phyloP scores from a whole-genome alignment of 1,140 invertebrate species.

The Microplitis demolitor region DNA sequence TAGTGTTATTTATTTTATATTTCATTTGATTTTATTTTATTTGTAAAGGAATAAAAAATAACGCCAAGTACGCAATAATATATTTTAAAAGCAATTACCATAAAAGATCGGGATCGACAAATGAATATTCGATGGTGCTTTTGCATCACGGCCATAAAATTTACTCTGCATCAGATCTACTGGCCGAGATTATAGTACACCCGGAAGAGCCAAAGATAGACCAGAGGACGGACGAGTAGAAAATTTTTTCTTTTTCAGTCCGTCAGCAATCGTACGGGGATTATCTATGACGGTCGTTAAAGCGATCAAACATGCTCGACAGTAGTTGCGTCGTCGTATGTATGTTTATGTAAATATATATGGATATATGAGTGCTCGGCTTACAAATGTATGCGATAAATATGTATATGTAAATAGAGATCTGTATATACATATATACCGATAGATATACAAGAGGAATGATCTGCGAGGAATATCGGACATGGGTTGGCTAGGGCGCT shows the following conservation, averaged over 20 bases:
- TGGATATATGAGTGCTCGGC: too few species aligned
- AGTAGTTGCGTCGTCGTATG: too few species aligned
- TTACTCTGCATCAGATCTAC: too few species aligned
- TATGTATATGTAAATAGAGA: not conserved
- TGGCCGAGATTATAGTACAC: not conserved
- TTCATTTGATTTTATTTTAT: too few species aligned
- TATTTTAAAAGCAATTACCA: too few species aligned
- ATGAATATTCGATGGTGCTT: too few species aligned
- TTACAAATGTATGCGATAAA: not conserved
- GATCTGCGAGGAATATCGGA: constrained; percentile 2
- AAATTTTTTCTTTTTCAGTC: not conserved
- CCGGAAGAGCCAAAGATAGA: not conserved
- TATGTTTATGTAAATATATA: too few species aligned
- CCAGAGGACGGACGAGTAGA: not conserved
- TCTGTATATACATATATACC: not conserved
- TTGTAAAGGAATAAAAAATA: too few species aligned
- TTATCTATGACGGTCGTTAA: constrained; percentile 6
- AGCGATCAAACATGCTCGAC: not conserved
- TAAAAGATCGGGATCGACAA: too few species aligned
- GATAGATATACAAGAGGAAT: not conserved
- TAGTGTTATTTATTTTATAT: too few species aligned
- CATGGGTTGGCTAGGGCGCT: not conserved
- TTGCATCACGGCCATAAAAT: too few species aligned
- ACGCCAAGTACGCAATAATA: too few species aligned
- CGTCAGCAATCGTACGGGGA: not conserved